Evolutionary conservation across 2,888 invertebrate genomes (phyloP), one percentile per base, ranked within the genome.

Genomic region (Heliconius erato): DNA sequence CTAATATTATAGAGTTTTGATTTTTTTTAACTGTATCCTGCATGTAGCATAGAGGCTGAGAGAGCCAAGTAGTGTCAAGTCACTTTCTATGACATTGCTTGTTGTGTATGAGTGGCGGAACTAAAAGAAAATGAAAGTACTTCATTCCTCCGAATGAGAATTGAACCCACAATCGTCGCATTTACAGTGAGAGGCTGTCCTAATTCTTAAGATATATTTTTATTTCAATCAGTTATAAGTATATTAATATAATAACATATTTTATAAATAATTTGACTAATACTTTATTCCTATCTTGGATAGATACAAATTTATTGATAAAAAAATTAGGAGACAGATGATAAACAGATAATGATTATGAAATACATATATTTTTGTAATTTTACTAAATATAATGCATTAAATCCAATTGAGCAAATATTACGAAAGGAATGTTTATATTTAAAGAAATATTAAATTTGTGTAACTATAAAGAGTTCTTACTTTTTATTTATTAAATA

Each of bases 241-340:
- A 26, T 59, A 63, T 76, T n/a, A 63, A 63, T 26, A 35, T 74
- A 74, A 32, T 32, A 59, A 59, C 23, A 59, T 59, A 63, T 26
- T 49, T 26, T 72, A 76, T 63, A 28, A 19, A 23, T 78, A 28
- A 6, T 35, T 26, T 67, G 4, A 2, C 23, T 49, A 7, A 23
- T 28, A 74, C 14, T 23, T 26, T 23, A 19, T 9, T 16, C 14
- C 23, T 78, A 78, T 78, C 65, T 78, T 67, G 78, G 44, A 35
- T 68, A 49, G 67, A 49, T 78, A 28, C 67, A 28, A 44, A 78
- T 28, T 44, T 65, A n/a, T 63, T n/a, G 63, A 54, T 63, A 63
- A 63, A 11, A 69, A 35, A 23, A 23, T 12, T 23, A 11, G 69
- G 23, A 69, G 69, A 69, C 35, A 69, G 11, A 69, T 23, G 19